Conservation (phyloP, 2,888 invertebrate species). For the Baccha elongata region DNA sequence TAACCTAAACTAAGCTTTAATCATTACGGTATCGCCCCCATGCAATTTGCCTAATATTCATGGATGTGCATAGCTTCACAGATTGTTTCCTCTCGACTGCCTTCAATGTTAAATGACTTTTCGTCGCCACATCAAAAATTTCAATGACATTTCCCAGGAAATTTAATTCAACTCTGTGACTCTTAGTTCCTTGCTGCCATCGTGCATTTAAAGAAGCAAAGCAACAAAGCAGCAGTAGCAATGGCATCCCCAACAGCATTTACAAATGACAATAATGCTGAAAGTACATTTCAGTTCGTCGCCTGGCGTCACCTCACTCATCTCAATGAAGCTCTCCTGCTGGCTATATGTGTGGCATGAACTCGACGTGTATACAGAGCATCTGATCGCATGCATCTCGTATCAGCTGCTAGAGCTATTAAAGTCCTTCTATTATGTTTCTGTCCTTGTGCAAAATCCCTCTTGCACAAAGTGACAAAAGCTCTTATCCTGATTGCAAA, state of each 20-base stretch:
- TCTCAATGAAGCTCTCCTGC: neutral
- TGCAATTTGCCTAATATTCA: conserved; percentile 10
- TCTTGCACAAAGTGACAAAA: conserved; percentile 73
- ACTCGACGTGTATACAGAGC: conserved; percentile 25
- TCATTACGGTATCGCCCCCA: no score
- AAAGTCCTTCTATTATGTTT: conserved; percentile 68
- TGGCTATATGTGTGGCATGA: conserved; percentile 24
- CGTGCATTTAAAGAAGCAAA: conserved; percentile 6
- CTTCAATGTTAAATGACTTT: conserved; percentile 27
- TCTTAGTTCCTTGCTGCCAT: conserved; percentile 10
- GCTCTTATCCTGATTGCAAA: conserved; percentile 74
- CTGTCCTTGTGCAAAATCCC: conserved; percentile 68
- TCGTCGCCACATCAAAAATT: conserved; percentile 42
- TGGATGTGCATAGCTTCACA: neutral
- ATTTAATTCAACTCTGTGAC: conserved; percentile 46
- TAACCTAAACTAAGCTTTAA: no score
- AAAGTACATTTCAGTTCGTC: conserved; percentile 55
- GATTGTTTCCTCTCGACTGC: conserved; percentile 28
- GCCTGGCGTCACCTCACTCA: conserved; percentile 27
- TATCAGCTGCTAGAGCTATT: conserved; percentile 67
- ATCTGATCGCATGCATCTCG: conserved; percentile 48
- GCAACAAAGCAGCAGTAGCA: neutral
- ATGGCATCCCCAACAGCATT: conserved; percentile 19
- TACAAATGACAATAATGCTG: conserved; percentile 50
- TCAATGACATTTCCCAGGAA: conserved; percentile 45